A percentile compares a stretch with the other conserved stretches of the same genome.
These are phyloP conservation scores for Macropodus opercularis DNA, from an alignment of 2,797 vertebrate species.

Conservation along the genomic window DNA sequence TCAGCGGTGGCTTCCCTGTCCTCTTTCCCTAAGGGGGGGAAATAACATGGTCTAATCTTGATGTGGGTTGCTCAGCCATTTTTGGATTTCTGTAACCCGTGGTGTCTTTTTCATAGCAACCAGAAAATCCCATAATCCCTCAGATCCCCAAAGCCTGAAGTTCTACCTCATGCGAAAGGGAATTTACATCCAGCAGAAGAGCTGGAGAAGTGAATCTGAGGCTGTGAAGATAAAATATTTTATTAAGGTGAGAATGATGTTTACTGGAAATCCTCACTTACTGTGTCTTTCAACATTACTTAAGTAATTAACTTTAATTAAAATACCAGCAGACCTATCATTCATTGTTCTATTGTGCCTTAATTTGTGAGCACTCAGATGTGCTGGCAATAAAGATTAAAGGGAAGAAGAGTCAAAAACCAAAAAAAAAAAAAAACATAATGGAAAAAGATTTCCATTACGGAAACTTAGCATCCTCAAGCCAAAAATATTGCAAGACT, in stretches of 20 bases:
- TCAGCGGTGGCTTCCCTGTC: constrained; percentile 28
- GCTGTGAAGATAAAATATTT: constrained; percentile 7
- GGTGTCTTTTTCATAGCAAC: constrained; percentile 72
- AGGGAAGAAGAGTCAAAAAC: no score
- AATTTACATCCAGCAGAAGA: constrained; percentile 59
- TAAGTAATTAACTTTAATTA: constrained; percentile 9
- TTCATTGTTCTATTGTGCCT: constrained; percentile 17
- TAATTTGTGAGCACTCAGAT: background rate
- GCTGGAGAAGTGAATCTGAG: constrained; percentile 40
- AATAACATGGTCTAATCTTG: constrained; percentile 75
- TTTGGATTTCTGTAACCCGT: constrained; percentile 72
- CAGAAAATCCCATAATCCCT: constrained; percentile 79
- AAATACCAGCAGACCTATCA: constrained; percentile 3
- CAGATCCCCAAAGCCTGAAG: constrained; percentile 70
- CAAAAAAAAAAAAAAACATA: no score
- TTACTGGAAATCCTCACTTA: background rate
- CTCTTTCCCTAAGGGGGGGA: constrained; percentile 35
- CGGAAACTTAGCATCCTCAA: constrained; percentile 21
- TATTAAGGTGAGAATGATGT: background rate
- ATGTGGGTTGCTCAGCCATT: constrained; percentile 72
- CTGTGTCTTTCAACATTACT: background rate
- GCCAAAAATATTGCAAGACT: background rate
- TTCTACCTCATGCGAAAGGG: constrained; percentile 53
- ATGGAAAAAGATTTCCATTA: no score
- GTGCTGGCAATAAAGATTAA: constrained; percentile 20